Evolutionary conservation across 2,113 vertebrate species (phyloP).

Genomic region (Stegastes partitus): DNA sequence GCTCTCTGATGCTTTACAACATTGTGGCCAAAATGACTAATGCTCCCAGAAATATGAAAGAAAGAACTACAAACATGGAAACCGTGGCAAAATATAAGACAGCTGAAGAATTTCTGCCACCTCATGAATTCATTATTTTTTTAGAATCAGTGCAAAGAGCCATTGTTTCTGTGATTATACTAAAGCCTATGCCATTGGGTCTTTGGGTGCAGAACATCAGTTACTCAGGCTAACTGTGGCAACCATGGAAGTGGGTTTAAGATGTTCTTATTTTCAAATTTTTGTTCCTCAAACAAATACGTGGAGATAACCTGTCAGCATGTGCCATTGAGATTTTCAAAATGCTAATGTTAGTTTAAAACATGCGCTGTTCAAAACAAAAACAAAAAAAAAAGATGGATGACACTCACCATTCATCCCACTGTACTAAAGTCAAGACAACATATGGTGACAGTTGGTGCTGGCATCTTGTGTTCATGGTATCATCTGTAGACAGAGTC

Average conservation of each 20-base stretch:
- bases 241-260: neutral
- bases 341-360: neutral
- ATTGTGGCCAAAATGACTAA: too few relatives aligned
- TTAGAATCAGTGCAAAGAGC: too few relatives aligned
- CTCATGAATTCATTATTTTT: too few relatives aligned
- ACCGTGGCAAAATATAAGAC: too few relatives aligned
- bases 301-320: neutral
- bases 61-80: too few relatives aligned
- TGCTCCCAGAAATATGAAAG: too few relatives aligned
- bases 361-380: neutral
- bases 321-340: conserved; percentile 8
- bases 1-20: too few relatives aligned
- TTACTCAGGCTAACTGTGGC: neutral
- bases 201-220: neutral
- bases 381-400: neutral
- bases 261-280: neutral
- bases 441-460: too few relatives aligned
- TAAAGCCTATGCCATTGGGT: neutral
- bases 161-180: neutral
- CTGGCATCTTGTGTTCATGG: too few relatives aligned
- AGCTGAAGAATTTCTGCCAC: too few relatives aligned
- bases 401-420: neutral
- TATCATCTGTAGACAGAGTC: too few relatives aligned
- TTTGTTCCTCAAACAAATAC: neutral
- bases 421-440: neutral